Percentiles rank a stretch among this genome's conserved stretches.
These are phyloP conservation scores for Microcebus tavaratra DNA, from an alignment of 2,113 vertebrate species.

Conservation along the genomic window DNA sequence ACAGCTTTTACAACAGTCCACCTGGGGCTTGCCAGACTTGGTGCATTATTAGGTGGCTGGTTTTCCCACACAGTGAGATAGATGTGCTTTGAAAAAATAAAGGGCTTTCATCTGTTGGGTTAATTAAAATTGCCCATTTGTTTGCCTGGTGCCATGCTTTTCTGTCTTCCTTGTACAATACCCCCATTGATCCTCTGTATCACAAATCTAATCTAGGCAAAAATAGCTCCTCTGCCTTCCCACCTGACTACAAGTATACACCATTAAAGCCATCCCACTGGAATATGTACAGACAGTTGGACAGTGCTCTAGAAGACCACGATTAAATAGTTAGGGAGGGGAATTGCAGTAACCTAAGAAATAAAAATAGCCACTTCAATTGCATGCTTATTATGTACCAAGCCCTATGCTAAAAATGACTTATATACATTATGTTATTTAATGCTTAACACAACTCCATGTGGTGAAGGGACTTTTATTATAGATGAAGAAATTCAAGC, in stretches of 20 bases:
- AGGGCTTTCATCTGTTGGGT: constrained; percentile 12
- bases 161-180: constrained; percentile 5
- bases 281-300: background rate
- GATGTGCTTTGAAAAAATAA: constrained; percentile 41
- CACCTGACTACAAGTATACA: background rate
- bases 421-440: background rate
- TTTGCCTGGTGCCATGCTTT: background rate
- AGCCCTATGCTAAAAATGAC: background rate
- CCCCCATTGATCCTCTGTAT: background rate
- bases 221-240: background rate
- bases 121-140: constrained; percentile 44
- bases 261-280: background rate
- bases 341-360: background rate
- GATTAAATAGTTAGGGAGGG: constrained; percentile 12
- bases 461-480: background rate
- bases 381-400: background rate
- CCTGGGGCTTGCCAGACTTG: background rate
- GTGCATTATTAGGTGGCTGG: background rate
- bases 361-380: constrained; percentile 8
- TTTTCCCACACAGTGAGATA: constrained; percentile 9
- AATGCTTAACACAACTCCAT: constrained; percentile 1
- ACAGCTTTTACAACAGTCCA: constrained; percentile 33
- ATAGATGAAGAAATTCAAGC: constrained; percentile 30
- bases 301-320: background rate
- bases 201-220: background rate